Percentiles rank a stretch among this genome's conserved stretches.
These are phyloP conservation scores for Aspidoscelis tigris DNA, from an alignment of 2,113 vertebrate genomes.

Conservation along the genomic window DNA sequence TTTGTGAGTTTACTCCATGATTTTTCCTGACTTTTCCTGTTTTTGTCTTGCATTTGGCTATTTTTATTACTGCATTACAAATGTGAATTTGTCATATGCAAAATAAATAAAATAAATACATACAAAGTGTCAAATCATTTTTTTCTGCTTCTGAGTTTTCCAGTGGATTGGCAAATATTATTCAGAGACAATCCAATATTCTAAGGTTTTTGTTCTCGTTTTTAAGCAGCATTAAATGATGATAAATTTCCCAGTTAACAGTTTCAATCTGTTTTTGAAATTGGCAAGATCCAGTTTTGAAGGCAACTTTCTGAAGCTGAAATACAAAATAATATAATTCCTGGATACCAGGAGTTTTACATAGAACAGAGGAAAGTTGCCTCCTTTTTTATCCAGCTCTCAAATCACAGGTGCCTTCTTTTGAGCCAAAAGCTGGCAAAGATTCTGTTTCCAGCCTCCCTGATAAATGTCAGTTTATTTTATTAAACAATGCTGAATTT, in stretches of 20 bases:
- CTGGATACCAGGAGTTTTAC: neutral
- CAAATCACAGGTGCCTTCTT: slow-evolving; percentile 5
- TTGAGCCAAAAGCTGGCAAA: slow-evolving; percentile 1
- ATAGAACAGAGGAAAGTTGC: neutral
- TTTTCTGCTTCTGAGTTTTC: neutral
- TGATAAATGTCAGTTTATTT: neutral
- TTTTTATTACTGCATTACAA: too few relatives aligned
- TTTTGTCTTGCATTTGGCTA: too few relatives aligned
- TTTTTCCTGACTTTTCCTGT: too few relatives aligned
- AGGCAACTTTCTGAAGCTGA: neutral
- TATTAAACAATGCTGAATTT: slow-evolving; percentile 1
- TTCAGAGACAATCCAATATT: slow-evolving; percentile 18
- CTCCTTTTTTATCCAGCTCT: slow-evolving; percentile 4
- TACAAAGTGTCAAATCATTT: too few relatives aligned
- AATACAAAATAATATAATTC: neutral
- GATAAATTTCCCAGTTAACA: slow-evolving; percentile 8
- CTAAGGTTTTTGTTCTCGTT: neutral
- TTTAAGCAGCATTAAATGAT: neutral
- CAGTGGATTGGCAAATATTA: slow-evolving; percentile 3
- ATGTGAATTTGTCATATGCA: too few relatives aligned
- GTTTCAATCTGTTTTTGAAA: neutral
- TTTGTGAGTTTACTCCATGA: too few relatives aligned
- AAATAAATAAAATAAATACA: too few relatives aligned
- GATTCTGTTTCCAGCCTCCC: slow-evolving; percentile 4
- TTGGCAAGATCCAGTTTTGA: neutral